Percentiles rank a stretch among this genome's conserved stretches.
These are phyloP conservation scores for Archilochus colubris DNA, from an alignment of 2,113 vertebrate genomes.

Conservation along the genomic window DNA sequence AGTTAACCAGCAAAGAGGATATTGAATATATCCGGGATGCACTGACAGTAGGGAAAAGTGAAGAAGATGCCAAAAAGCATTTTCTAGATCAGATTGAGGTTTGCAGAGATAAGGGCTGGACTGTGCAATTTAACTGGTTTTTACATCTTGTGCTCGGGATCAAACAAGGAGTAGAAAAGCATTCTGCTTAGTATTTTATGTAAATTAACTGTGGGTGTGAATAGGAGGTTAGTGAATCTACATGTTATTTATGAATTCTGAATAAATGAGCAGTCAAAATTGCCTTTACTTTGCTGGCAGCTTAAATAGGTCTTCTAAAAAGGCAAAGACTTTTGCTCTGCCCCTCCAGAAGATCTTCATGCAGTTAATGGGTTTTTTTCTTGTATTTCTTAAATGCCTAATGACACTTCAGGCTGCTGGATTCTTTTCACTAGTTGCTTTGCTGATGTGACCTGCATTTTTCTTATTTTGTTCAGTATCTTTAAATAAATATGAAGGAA, in stretches of 20 bases:
- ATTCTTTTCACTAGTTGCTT: neutral
- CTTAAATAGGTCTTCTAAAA: conserved; percentile 29
- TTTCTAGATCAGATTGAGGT: conserved; percentile 98
- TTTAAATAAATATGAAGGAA: neutral
- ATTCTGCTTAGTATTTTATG: conserved; percentile 80
- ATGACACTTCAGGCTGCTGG: neutral
- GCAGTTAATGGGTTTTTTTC: neutral
- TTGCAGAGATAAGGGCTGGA: conserved; percentile 98
- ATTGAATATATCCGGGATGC: conserved; percentile 97
- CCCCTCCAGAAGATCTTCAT: neutral
- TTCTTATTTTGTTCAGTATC: neutral
- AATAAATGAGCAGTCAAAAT: conserved; percentile 29
- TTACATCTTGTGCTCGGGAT: conserved; percentile 96
- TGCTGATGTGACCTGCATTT: neutral
- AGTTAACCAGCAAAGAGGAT: conserved; percentile 96
- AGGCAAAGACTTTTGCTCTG: neutral
- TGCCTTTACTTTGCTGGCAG: conserved; percentile 36
- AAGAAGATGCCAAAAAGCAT: conserved; percentile 93
- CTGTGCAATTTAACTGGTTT: conserved; percentile 99
- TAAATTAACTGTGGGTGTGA: conserved; percentile 3
- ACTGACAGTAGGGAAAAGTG: conserved; percentile 89
- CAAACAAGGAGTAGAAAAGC: conserved; percentile 96
- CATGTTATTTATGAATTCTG: conserved; percentile 35
- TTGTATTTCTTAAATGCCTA: neutral
- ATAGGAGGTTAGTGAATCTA: conserved; percentile 17